Evolutionary conservation across 2,113 vertebrate species (phyloP), one percentile per base, ranked within the genome.

Genomic region (Cinclus mexicanus): DNA sequence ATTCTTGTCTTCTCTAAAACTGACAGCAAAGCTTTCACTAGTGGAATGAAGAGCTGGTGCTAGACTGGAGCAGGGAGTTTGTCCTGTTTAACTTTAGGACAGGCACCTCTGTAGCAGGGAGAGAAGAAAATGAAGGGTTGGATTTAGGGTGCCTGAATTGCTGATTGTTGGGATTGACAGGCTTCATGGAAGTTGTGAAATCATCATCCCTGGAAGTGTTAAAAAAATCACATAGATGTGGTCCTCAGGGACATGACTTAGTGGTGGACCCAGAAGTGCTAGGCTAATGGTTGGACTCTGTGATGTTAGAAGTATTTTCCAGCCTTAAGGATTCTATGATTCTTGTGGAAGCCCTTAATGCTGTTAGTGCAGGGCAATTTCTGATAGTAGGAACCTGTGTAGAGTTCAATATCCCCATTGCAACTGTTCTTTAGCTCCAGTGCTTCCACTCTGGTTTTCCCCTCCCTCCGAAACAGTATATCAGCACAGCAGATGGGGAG

Each of bases 401-500:
- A 53, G 71, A 35, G 47, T 20, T 78, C n/a, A 42, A 6, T 14
- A 46, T 25, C 21, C 7, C 8, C 64, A 1, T 9, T 56, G 17
- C 28, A 37, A 1, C 26, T n/a, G 22, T 49, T 22, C n/a, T 68
- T 68, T 35, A 60, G 16, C 55, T 68, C 5, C 56, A 52, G 26
- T 16, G 26, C 26, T 7, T 16, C 42, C 15, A 3, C 28, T 42
- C 21, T 46, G 41, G 4, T 26, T 65, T 81, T 28, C 3, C 13
- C 37, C 41, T 85, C 23, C 23, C 4, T 72, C 23, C 10, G 11
- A 21, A 7, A 2, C 1, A 6, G 18, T 25, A 17, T 18, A 26
- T 10, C 11, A 11, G 21, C 0, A 0, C 53, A 72, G 22, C 1
- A 5, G 16, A 25, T 16, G 23, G 39, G 60, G 37, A 91, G 56